Conservation (phyloP, 2,888 invertebrate genomes). For the Masnerella sp. region DNA sequence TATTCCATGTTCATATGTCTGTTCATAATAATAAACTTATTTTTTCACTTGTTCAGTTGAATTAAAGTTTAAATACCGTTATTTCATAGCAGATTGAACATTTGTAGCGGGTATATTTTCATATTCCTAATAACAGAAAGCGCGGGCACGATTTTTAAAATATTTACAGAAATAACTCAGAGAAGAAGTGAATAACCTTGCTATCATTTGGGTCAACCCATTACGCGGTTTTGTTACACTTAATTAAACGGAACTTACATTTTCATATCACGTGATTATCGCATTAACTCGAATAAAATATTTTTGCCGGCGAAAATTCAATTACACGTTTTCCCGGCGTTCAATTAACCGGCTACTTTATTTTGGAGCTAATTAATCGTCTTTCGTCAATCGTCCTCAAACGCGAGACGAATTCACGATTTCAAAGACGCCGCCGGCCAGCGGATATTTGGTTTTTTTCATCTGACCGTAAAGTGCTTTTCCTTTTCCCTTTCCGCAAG, state of each 20-base stretch:
- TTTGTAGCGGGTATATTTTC: background rate
- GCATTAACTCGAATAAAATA: constrained; percentile 28
- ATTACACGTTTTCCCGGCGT: background rate
- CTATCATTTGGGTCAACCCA: constrained; percentile 40
- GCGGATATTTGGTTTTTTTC: constrained; percentile 35
- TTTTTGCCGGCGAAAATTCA: constrained; percentile 7
- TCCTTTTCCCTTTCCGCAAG: constrained; percentile 12
- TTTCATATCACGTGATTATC: constrained; percentile 37
- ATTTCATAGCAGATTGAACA: background rate
- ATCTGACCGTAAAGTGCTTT: constrained; percentile 36
- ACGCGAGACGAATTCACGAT: constrained; percentile 14
- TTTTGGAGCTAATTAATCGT: constrained; percentile 7
- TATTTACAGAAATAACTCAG: constrained; percentile 11
- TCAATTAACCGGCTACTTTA: background rate
- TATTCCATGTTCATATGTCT: no score
- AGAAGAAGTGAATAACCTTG: constrained; percentile 20
- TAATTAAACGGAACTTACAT: constrained; percentile 37
- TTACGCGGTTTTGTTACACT: constrained; percentile 35
- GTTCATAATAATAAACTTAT: no score
- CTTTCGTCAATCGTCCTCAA: constrained; percentile 14
- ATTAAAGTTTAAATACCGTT: background rate
- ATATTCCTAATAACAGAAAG: background rate
- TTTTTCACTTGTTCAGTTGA: no score
- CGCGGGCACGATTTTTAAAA: constrained; percentile 4
- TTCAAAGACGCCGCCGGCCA: constrained; percentile 13